These are phyloP conservation scores for Helicoverpa armigera DNA, from an alignment of 1,140 invertebrate genomes.

Conservation along the genomic window DNA sequence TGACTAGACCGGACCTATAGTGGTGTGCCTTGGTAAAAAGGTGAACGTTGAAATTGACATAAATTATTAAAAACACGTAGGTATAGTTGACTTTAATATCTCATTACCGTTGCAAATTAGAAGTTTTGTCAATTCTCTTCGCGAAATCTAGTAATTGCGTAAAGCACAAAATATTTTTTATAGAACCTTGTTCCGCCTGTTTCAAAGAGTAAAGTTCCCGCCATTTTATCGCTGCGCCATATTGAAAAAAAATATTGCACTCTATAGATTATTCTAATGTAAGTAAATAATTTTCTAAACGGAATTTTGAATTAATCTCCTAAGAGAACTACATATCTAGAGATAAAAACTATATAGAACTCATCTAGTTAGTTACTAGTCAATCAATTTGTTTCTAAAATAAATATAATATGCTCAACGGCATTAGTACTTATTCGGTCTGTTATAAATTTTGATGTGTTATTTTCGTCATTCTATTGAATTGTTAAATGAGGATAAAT, in stretches of 20 bases:
- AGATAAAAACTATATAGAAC: constrained; percentile 20
- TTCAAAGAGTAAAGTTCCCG: constrained; percentile 16
- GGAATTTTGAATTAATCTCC: constrained; percentile 17
- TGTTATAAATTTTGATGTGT: constrained; percentile 36
- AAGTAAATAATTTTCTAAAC: constrained; percentile 36
- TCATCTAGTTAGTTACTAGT: constrained; percentile 51
- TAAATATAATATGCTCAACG: constrained; percentile 49
- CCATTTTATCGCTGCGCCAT: constrained; percentile 19
- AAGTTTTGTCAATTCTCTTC: constrained; percentile 27
- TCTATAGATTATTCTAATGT: not conserved
- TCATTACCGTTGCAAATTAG: constrained; percentile 4
- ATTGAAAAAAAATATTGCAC: constrained; percentile 35
- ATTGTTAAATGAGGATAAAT: constrained; percentile 35
- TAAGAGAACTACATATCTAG: constrained; percentile 41
- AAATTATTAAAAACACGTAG: constrained; percentile 4
- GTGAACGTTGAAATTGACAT: not conserved
- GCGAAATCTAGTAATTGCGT: constrained; percentile 5
- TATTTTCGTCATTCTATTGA: constrained; percentile 18
- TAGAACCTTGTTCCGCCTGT: constrained; percentile 33
- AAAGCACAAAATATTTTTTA: constrained; percentile 48
- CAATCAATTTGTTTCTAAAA: constrained; percentile 33
- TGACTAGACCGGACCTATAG: constrained; percentile 27
- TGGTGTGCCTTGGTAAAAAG: constrained; percentile 41
- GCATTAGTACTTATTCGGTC: constrained; percentile 53
- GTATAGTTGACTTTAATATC: constrained; percentile 28